A percentile compares a stretch with the other conserved stretches of the same genome.
These are phyloP conservation scores for Chloroceryle amazona DNA, from an alignment of 2,797 vertebrate species.

Conservation along the genomic window DNA sequence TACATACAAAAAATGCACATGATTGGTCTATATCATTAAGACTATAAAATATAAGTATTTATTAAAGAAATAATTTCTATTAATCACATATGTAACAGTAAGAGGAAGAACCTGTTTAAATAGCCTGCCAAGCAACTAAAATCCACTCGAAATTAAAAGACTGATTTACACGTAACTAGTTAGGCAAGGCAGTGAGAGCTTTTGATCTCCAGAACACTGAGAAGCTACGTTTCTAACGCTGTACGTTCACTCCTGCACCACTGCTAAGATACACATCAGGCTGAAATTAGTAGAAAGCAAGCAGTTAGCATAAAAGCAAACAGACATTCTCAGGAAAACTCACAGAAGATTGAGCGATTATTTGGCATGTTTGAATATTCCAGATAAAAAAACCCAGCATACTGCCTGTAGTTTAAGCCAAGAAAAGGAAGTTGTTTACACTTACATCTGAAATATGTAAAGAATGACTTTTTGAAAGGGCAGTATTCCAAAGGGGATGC, in stretches of 20 bases:
- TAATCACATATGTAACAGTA: conserved; percentile 59
- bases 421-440: background rate
- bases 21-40: conserved; percentile 83
- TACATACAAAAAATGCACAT: conserved; percentile 87
- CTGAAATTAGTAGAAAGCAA: background rate
- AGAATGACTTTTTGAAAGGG: background rate
- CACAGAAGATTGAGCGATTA: background rate
- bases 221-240: background rate
- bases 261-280: background rate
- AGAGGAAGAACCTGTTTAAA: conserved; percentile 53
- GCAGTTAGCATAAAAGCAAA: background rate
- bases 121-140: conserved; percentile 36
- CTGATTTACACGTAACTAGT: conserved; percentile 12
- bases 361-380: background rate
- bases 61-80: conserved; percentile 73
- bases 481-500: background rate
- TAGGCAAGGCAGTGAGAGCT: conserved; percentile 1
- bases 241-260: background rate
- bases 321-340: background rate
- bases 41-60: conserved; percentile 77
- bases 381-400: background rate
- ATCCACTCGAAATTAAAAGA: background rate
- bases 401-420: background rate
- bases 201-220: background rate
- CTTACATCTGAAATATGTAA: background rate